Conservation (phyloP, 2,888 invertebrate genomes). For the Maniola hyperantus region DNA sequence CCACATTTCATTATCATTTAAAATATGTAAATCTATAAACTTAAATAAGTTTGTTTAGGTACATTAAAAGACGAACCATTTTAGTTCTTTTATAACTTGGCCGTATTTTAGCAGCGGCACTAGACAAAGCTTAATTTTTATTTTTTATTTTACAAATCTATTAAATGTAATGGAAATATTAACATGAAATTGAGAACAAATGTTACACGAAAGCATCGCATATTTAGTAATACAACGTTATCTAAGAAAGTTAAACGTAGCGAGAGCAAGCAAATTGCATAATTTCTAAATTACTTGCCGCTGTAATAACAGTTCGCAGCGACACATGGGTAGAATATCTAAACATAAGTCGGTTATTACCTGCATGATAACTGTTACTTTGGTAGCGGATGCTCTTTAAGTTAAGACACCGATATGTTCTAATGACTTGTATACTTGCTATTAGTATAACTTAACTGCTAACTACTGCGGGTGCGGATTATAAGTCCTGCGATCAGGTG, state of each 20-base stretch:
- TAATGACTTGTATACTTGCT: conserved; percentile 22
- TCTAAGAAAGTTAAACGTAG: conserved; percentile 28
- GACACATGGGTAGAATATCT: conserved; percentile 50
- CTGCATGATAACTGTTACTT: conserved; percentile 45
- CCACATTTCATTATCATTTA: no score
- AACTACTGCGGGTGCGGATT: no score
- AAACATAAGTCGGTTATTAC: conserved; percentile 46
- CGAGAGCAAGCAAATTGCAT: conserved; percentile 37
- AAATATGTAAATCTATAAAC: no score
- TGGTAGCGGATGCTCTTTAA: conserved; percentile 39
- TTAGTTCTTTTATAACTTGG: no score
- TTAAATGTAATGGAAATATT: no score
- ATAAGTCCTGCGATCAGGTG: no score
- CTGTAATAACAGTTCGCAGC: conserved; percentile 49
- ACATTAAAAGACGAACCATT: no score
- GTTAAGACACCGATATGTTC: conserved; percentile 29
- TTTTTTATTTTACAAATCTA: no score
- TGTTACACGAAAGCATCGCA: conserved; percentile 11
- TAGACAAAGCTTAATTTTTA: no score
- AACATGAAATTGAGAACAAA: not conserved
- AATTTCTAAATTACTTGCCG: conserved; percentile 46
- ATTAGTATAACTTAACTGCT: not conserved
- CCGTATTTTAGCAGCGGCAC: no score
- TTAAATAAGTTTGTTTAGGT: no score
- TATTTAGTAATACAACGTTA: conserved; percentile 9